phyloP scores from a whole-genome alignment of 2,888 invertebrate species.

The Ptychoptera contaminata region DNA sequence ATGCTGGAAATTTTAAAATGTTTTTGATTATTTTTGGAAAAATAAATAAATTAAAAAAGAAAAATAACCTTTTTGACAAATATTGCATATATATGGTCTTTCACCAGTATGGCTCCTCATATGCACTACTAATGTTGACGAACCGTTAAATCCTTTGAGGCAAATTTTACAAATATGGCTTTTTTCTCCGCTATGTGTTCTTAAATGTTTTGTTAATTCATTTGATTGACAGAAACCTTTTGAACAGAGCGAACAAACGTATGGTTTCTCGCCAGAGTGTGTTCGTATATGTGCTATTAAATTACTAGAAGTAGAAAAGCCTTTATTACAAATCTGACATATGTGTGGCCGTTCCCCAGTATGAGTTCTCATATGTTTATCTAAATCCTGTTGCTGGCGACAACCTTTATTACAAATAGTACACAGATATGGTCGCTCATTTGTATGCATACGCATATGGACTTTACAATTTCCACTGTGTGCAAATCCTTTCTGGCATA shows the following conservation, averaged over 20 bases:
- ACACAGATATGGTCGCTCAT: constrained; percentile 16
- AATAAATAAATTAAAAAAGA: not conserved
- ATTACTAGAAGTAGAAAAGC: constrained; percentile 18
- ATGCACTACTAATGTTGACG: constrained; percentile 32
- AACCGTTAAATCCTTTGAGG: constrained; percentile 32
- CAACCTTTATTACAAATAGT: constrained; percentile 14
- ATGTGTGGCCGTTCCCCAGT: constrained; percentile 15
- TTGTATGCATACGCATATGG: constrained; percentile 16
- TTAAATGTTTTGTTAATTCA: constrained; percentile 32
- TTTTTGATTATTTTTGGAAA: not conserved
- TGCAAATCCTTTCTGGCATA: constrained; percentile 30
- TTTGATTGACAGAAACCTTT: constrained; percentile 32
- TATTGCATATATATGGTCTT: constrained; percentile 31
- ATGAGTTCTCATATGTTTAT: constrained; percentile 15
- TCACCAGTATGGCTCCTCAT: constrained; percentile 19
- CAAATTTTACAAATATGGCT: constrained; percentile 32
- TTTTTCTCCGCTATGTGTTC: constrained; percentile 33
- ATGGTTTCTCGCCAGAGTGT: constrained; percentile 32
- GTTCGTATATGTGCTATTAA: constrained; percentile 30
- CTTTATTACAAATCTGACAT: constrained; percentile 13
- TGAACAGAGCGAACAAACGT: constrained; percentile 29
- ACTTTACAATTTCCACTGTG: constrained; percentile 31
- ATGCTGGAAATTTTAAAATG: constrained; percentile 15
- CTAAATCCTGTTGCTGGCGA: constrained; percentile 15
- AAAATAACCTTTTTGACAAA: constrained; percentile 28